These are phyloP conservation scores for Arctocebus calabarensis DNA, from an alignment of 2,797 vertebrate species.

Conservation along the genomic window DNA sequence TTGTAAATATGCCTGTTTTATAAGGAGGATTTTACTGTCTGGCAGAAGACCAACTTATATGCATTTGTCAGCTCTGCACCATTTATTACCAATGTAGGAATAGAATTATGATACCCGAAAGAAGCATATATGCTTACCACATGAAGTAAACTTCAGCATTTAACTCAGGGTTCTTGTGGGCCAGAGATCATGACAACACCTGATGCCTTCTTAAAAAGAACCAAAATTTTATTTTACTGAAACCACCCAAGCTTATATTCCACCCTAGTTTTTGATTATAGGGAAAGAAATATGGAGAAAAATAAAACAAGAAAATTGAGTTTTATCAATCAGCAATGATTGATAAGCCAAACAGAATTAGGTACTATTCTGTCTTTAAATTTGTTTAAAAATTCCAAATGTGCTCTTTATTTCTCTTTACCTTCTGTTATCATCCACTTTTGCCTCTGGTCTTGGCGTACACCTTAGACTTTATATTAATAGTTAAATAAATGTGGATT, in stretches of 20 bases:
- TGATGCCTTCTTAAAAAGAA: not conserved
- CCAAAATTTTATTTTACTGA: not conserved
- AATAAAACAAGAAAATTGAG: not conserved
- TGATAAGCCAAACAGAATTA: not conserved
- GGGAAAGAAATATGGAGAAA: not conserved
- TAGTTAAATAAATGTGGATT: not conserved
- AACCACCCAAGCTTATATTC: not conserved
- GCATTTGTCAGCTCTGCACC: not conserved
- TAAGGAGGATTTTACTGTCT: not conserved
- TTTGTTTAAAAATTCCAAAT: not conserved
- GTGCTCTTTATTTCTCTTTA: not conserved
- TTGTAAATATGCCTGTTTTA: not conserved
- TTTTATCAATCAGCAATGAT: not conserved
- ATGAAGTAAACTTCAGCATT: not conserved
- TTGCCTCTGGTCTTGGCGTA: not conserved
- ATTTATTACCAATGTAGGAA: not conserved
- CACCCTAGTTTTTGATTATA: not conserved
- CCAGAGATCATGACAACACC: not conserved
- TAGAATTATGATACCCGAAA: not conserved
- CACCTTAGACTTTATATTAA: not conserved
- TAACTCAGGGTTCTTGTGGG: not conserved
- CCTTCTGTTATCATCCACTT: not conserved
- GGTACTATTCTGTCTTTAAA: not conserved
- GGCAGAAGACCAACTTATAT: not conserved
- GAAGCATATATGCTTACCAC: not conserved